phyloP scores from a whole-genome alignment of 2,113 vertebrate genomes.

The Stercorarius parasiticus region DNA sequence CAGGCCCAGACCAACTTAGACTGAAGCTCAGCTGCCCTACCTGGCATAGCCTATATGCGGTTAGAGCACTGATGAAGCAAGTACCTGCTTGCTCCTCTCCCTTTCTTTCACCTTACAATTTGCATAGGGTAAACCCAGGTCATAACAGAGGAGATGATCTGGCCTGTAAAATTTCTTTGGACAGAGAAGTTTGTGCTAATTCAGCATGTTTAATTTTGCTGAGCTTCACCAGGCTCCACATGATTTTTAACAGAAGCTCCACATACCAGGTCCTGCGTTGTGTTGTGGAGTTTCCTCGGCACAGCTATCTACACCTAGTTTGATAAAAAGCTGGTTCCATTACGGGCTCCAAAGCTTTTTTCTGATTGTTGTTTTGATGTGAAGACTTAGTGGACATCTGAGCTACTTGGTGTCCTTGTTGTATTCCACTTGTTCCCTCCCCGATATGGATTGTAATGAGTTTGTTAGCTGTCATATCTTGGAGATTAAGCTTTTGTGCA shows the following conservation, averaged over 20 bases:
- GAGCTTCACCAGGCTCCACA: not conserved
- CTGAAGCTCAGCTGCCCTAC: not conserved
- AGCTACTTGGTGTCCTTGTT: not conserved
- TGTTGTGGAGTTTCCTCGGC: not conserved
- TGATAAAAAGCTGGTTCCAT: not conserved
- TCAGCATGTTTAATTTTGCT: not conserved
- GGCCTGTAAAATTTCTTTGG: not conserved
- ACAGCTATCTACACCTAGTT: not conserved
- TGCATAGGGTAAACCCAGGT: not conserved
- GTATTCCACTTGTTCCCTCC: not conserved
- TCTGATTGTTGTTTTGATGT: not conserved
- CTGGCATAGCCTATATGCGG: rapidly evolving
- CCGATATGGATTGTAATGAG: not conserved
- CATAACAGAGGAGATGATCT: not conserved
- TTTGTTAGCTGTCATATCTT: constrained; percentile 61
- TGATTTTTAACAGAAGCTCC: not conserved
- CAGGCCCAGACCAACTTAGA: not conserved
- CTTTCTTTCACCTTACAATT: not conserved
- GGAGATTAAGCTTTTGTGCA: constrained; percentile 32
- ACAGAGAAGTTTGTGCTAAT: not conserved
- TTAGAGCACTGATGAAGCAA: not conserved
- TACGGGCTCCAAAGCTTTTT: not conserved
- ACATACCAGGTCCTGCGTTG: not conserved
- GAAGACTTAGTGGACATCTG: not conserved
- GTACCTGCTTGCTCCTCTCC: not conserved